Evolutionary conservation across 2,888 invertebrate genomes (phyloP), one percentile per base, ranked within the genome.

Genomic region (Cosmopolites sordidus): DNA sequence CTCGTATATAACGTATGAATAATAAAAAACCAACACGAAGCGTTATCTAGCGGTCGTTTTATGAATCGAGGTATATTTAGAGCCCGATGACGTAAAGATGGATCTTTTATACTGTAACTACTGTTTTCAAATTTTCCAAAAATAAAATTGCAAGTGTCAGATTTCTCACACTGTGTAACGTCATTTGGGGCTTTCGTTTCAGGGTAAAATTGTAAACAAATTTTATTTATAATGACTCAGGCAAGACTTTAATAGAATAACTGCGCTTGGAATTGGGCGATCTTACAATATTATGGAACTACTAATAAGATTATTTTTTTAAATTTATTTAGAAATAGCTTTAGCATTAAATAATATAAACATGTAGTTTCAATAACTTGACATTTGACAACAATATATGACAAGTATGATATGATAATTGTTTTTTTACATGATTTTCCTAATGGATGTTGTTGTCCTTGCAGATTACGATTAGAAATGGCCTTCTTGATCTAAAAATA

Each of bases 121-220:
- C 43, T 15, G 29, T 43, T 14, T 43, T 27, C 16, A 22, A 43
- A 30, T 27, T 43, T 43, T 43, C 30, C 30, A 30, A 43, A 43
- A 30, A 43, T 43, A 43, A 15, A 43, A 30, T 14, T 15, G 29
- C 30, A 43, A 16, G 30, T 43, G 43, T 30, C 43, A 29, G 33
- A 43, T 43, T 43, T 43, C 43, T 29, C 30, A 11, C 30, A 16
- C 16, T 43, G 29, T 43, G 16, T 11, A 33, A 22, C 22, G 33
- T 33, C 33, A 33, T 33, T 33, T 33, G n/a, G 11, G 11, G 33
- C 33, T 33, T 33, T 22, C 22, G 33, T 12, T 33, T 33, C 33
- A 33, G n/a, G n/a, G 33, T 11, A 33, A 11, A 22, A 33, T 33
- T 33, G 33, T 33, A 33, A 33, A 33, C 33, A 22, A 22, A 33